Conservation (phyloP, 92 coral and sea anemone species). For the Palythoa caribaeorum region DNA sequence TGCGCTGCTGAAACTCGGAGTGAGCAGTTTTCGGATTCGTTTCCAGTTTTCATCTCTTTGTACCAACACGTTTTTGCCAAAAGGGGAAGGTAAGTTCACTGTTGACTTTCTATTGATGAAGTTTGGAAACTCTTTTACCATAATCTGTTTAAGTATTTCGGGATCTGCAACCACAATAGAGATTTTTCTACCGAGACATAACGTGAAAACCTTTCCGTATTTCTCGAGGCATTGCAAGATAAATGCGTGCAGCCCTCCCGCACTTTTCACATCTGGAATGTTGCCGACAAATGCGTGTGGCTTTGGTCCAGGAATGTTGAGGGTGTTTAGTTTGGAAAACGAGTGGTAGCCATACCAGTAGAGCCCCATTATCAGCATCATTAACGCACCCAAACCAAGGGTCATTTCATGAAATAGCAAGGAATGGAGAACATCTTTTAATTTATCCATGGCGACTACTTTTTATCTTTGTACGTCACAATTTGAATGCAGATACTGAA, state of each 20-base stretch:
- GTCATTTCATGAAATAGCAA: no score
- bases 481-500: no score
- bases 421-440: no score
- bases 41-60: constrained; percentile 13
- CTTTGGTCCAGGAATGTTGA: background rate
- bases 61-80: background rate
- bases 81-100: no score
- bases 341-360: background rate
- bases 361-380: no score
- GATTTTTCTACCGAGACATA: background rate
- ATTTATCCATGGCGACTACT: no score
- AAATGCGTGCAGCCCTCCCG: background rate
- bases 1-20: constrained; percentile 14
- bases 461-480: no score
- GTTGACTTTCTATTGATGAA: background rate
- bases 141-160: background rate
- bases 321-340: background rate
- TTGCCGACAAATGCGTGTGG: background rate
- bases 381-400: no score
- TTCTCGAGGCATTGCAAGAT: background rate
- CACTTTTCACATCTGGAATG: background rate
- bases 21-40: background rate
- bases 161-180: background rate
- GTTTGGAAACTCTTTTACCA: background rate
- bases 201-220: background rate